Base-by-base conservation (phyloP, 2,113 vertebrate species). In the Tringa solitaria region DNA sequence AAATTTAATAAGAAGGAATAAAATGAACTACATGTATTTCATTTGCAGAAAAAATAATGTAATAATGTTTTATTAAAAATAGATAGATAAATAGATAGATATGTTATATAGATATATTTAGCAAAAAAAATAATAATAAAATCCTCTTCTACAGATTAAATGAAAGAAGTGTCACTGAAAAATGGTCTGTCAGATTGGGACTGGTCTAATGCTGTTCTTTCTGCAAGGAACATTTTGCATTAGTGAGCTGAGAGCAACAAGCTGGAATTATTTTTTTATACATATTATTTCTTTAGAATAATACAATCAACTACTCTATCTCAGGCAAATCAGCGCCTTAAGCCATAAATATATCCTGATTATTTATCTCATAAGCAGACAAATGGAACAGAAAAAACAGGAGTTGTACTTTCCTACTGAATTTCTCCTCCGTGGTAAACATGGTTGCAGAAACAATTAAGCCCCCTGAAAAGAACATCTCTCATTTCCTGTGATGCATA, bases 351-450 rank as follows among this genome's bases (percentile, higher is more conserved):
- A 56, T 68, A 93, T 95, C 67, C 83, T 96, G 89, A 87, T 95
- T 95, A 96, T 97, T 97, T 96, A 93, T 97, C 94, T 97, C 90
- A 87, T 93, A 79, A 97, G 87, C 43, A 96, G 64, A 64, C 84
- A 81, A 95, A 93, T 84, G 70, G 84, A 96, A 97, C 75, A 68
- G 24, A 74, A 82, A 95, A 80, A 61, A 8, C 24, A 90, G 54
- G 46, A 94, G 63, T 91, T 82, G 48, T 80, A 73, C 37, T 90
- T 75, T 96, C 84, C 94, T 86, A 92, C 83, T 95, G 91, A 92
- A 97, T 93, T 97, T 97, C 63, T 95, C 43, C 32, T 86, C 17
- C 15, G 39, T 81, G 60, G 92, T 85, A 95, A 95, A 95, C 43
- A 91, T 50, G 84, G 46, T 96, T 75, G 73, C 86, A 95, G 89